Conservation (phyloP, 2,797 vertebrate species). For the Tamandua tetradactyla region DNA sequence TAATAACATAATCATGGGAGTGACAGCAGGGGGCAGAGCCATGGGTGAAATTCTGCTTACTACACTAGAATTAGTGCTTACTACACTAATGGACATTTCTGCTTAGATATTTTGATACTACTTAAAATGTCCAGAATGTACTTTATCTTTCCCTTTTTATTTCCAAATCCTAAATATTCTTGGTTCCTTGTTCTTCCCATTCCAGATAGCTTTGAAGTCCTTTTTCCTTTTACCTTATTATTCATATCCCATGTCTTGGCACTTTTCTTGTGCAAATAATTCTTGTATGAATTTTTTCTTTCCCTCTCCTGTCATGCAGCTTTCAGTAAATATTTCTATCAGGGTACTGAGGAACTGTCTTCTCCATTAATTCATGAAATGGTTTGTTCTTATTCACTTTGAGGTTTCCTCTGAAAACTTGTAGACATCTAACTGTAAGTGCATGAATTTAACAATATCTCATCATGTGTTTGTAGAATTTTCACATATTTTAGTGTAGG, state of each 20-base stretch:
- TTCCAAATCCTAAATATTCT: not conserved
- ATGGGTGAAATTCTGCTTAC: too few species aligned
- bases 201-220: not conserved
- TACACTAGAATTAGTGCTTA: not conserved
- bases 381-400: not conserved
- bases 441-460: not conserved
- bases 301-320: not conserved
- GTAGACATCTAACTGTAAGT: not conserved
- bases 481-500: not conserved
- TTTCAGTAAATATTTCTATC: not conserved
- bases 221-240: not conserved
- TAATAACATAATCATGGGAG: not conserved
- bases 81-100: not conserved
- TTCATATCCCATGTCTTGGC: not conserved
- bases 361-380: not conserved
- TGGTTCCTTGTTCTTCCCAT: not conserved
- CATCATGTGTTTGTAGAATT: not conserved
- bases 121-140: not conserved
- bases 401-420: slow-evolving; percentile 2
- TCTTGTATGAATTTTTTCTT: not conserved
- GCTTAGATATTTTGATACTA: not conserved
- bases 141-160: not conserved
- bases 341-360: not conserved
- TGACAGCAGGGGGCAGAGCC: not conserved
- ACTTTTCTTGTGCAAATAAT: not conserved